Percentiles rank a stretch among this genome's conserved stretches.
Evolutionary conservation across 2,797 vertebrate genomes (phyloP).

Genomic region (Podarcis lilfordi): DNA sequence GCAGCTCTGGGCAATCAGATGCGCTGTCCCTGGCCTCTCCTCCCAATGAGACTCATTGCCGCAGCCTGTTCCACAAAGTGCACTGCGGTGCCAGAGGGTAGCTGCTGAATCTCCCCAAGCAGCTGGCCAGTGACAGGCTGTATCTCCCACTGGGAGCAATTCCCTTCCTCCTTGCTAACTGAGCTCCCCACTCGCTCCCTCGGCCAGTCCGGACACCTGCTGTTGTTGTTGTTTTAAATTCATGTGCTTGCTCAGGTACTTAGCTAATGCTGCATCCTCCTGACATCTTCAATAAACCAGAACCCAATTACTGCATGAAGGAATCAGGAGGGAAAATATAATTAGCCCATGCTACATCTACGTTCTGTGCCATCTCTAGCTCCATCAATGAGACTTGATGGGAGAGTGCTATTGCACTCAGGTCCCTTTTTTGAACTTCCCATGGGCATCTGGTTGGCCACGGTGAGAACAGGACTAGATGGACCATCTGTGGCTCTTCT

Average conservation of each 20-base stretch:
- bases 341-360: constrained; percentile 73
- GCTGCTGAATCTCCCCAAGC: fast-evolving
- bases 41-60: neutral
- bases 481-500: too few species aligned
- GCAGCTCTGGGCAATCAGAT: neutral
- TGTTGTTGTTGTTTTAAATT: neutral
- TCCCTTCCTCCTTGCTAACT: neutral
- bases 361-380: constrained; percentile 59
- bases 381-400: constrained; percentile 61
- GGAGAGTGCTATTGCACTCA: too few species aligned
- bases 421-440: too few species aligned
- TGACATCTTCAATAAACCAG: constrained; percentile 75
- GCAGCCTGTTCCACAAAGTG: neutral
- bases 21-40: neutral
- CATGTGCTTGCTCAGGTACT: constrained; percentile 51
- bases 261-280: constrained; percentile 65
- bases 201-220: neutral
- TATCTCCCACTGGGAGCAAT: neutral
- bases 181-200: neutral
- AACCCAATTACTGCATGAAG: constrained; percentile 76
- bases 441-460: too few species aligned
- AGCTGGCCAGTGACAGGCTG: neutral
- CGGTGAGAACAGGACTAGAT: too few species aligned
- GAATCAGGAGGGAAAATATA: constrained; percentile 77
- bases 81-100: neutral